Percentiles rank a stretch among this genome's conserved stretches.
These are phyloP conservation scores for Galaxea fascicularis DNA, from an alignment of 92 coral and sea anemone genomes.

Conservation along the genomic window DNA sequence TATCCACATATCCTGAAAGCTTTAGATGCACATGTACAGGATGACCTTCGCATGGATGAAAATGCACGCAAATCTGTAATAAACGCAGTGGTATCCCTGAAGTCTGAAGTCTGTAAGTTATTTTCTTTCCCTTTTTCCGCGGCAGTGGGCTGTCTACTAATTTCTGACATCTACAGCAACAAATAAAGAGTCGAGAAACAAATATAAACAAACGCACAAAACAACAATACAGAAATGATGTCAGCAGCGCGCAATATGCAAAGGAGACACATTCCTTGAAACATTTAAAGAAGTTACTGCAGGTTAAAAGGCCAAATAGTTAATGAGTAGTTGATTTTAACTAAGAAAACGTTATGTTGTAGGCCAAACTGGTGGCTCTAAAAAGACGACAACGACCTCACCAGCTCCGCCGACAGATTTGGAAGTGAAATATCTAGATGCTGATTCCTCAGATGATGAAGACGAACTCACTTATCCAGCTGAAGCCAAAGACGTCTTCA, in stretches of 20 bases:
- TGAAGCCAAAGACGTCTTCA: conserved; percentile 7
- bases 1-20: conserved; percentile 65
- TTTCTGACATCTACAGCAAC: too few relatives aligned
- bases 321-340: too few relatives aligned
- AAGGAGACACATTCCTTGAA: too few relatives aligned
- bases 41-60: conserved; percentile 1
- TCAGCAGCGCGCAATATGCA: too few relatives aligned
- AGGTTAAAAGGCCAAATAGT: too few relatives aligned
- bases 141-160: too few relatives aligned
- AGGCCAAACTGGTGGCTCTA: conserved; percentile 13
- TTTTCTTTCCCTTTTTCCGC: background rate
- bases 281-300: too few relatives aligned
- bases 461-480: conserved; percentile 9
- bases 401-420: background rate
- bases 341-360: too few relatives aligned
- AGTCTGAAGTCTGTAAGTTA: background rate
- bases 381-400: background rate
- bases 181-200: too few relatives aligned
- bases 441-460: background rate
- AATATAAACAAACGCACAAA: too few relatives aligned
- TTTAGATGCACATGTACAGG: conserved; percentile 54
- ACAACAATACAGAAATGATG: too few relatives aligned
- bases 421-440: background rate
- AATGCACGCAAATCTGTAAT: background rate
- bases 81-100: conserved; percentile 2